A percentile compares a stretch with the other conserved stretches of the same genome.
Evolutionary conservation across 2,888 invertebrate species (phyloP).

Genomic region (Coenonympha arcania): DNA sequence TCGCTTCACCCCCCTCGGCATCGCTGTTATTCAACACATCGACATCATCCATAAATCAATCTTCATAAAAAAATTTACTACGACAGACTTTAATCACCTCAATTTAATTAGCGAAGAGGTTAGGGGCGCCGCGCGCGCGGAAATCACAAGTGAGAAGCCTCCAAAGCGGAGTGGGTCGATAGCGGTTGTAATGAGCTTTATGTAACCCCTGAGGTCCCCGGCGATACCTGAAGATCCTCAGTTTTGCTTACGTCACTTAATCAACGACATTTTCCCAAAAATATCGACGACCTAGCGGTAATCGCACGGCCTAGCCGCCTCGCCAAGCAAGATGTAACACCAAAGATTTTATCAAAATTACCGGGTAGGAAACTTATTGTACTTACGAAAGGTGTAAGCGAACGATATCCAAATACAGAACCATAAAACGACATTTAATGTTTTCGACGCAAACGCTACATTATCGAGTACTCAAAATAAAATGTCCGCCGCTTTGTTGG

Average conservation of each 20-base stretch:
- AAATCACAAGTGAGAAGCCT: conserved; percentile 63
- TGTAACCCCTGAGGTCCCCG: conserved; percentile 42
- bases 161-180: conserved; percentile 66
- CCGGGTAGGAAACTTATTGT: conserved; percentile 41
- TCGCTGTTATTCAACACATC: conserved; percentile 52
- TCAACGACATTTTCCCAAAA: conserved; percentile 61
- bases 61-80: conserved; percentile 29
- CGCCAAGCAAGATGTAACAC: conserved; percentile 38
- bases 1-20: conserved; percentile 77
- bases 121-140: conserved; percentile 72
- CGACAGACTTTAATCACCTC: conserved; percentile 46
- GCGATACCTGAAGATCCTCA: conserved; percentile 48
- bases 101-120: conserved; percentile 72
- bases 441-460: conserved; percentile 74
- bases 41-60: conserved; percentile 26
- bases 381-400: conserved; percentile 74
- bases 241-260: conserved; percentile 64
- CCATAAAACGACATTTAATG: conserved; percentile 73
- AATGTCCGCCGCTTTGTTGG: conserved; percentile 76
- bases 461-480: conserved; percentile 75
- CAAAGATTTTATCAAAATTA: conserved; percentile 43
- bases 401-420: conserved; percentile 68
- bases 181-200: conserved; percentile 44
- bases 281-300: conserved; percentile 61
- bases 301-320: conserved; percentile 56